Evolutionary conservation across 2,888 invertebrate species (phyloP), one percentile per base, ranked within the genome.

Genomic region (Heliconius cydno): DNA sequence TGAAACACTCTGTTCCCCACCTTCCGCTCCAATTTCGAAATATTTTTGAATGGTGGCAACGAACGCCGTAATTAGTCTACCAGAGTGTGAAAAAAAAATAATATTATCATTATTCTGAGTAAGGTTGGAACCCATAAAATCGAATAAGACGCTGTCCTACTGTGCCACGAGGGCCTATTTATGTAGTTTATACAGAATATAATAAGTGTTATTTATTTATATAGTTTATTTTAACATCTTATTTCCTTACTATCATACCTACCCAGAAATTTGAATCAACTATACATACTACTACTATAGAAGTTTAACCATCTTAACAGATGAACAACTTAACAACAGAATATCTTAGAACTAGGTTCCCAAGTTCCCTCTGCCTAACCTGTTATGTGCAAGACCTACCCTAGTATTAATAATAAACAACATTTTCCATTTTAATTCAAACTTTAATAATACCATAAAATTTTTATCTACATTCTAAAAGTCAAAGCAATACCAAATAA

Each of bases 401-500:
- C 15, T 46, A 46, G 6, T 46, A 65, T 2, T 65, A 25, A 25
- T 5, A 25, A 25, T 25, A 63, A 63, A n/a, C 25, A 25, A 46
- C 13, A 63, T 13, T 57, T 3, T 9, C 57, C 7, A 57, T 22
- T 57, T 57, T 57, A 78, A 15, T 68, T 34, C 57, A 52, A 72
- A 30, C 52, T 12, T 75, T 75, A 75, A 74, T 75, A 41, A 67
- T 70, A 68, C 19, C 57, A 41, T 38, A 57, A 41, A 74, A 38
- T 28, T 5, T 25, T 57, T 25, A 52, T 75, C 22, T 13, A 68
- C 38, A 75, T 70, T n/a, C 30, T 13, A 60, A 22, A 72, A 52
- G 57, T 67, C 57, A 73, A 76, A 68, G 73, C 74, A 74, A 68
- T 70, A 38, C 30, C 65, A 74, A 78, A 57, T 78, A 78, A 68